Evolutionary conservation across 2,888 invertebrate species (phyloP), one percentile per base, ranked within the genome.

Genomic region (Orthosia cruda): DNA sequence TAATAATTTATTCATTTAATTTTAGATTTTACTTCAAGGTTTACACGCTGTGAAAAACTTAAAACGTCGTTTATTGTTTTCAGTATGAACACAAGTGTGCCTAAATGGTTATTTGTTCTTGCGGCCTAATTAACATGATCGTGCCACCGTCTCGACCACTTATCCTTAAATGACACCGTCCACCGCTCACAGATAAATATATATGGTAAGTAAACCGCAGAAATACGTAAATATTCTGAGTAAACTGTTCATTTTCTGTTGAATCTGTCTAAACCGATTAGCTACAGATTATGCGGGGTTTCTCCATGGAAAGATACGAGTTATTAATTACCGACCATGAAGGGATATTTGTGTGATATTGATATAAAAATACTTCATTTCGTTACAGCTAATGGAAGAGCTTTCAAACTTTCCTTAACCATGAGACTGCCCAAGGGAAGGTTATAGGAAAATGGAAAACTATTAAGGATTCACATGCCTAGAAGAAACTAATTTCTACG

Each of bases 131-230:
- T 61, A 58, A 54, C 7, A 32, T 71, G 32, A 32, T 58, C 69
- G 80, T 76, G 80, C 15, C 54, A 55, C 40, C 78, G 72, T 71
- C 67, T 64, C 76, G 63, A 79, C 66, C 62, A 26, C 65, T 71
- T 57, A 40, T 64, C 40, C 50, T 64, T 69, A 66, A 87, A 81
- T 88, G 87, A 75, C 63, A 81, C 69, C 58, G 69, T 71, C 73
- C 49, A 57, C 73, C 68, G 61, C 47, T 65, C 57, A 61, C 79
- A 50, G 66, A 68, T 76, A 73, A 71, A 83, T 86, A 80, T 86
- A 83, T 58, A 74, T 45, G 50, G 61, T 64, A 58, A 61, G 55
- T 54, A 63, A 82, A 84, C 81, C 77, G 62, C 75, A 83, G 61
- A 71, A 47, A 78, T 49, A 45, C 67, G 68, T 62, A 20, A 68